Evolutionary conservation across 1,140 invertebrate species (phyloP).

Genomic region (Asobara japonica): DNA sequence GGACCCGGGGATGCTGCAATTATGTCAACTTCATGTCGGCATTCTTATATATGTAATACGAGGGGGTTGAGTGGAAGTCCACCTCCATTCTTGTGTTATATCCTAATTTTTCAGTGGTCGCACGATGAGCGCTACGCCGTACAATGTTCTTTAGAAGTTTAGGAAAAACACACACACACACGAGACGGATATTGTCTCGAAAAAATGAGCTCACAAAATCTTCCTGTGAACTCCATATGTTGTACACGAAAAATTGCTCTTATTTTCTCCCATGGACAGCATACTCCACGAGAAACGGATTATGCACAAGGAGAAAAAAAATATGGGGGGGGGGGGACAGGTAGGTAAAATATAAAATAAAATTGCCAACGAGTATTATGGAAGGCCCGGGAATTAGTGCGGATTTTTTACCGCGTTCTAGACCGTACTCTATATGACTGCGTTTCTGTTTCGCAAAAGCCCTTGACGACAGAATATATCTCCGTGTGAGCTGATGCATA

Average conservation of each 20-base stretch:
- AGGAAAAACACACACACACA: too few species aligned
- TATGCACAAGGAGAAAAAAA: background rate
- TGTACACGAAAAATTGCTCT: background rate
- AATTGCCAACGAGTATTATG: conserved; percentile 12
- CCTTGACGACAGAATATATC: conserved; percentile 23
- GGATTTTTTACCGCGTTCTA: background rate
- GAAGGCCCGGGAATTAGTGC: background rate
- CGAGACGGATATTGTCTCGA: too few species aligned
- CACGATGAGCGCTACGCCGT: too few species aligned
- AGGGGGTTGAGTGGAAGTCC: background rate
- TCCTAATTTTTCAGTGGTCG: too few species aligned
- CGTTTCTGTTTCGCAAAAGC: conserved; percentile 10
- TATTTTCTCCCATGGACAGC: background rate
- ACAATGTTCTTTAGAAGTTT: too few species aligned
- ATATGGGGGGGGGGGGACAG: background rate
- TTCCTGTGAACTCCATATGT: background rate
- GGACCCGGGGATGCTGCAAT: conserved; percentile 40
- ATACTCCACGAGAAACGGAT: background rate
- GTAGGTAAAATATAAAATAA: background rate
- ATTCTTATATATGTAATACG: conserved; percentile 31
- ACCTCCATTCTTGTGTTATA: too few species aligned
- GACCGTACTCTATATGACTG: background rate
- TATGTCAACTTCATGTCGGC: conserved; percentile 51
- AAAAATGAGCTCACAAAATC: background rate
- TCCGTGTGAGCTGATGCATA: conserved; percentile 29